Conservation (phyloP, 2,797 vertebrate species). For the Cetoscarus ocellatus region DNA sequence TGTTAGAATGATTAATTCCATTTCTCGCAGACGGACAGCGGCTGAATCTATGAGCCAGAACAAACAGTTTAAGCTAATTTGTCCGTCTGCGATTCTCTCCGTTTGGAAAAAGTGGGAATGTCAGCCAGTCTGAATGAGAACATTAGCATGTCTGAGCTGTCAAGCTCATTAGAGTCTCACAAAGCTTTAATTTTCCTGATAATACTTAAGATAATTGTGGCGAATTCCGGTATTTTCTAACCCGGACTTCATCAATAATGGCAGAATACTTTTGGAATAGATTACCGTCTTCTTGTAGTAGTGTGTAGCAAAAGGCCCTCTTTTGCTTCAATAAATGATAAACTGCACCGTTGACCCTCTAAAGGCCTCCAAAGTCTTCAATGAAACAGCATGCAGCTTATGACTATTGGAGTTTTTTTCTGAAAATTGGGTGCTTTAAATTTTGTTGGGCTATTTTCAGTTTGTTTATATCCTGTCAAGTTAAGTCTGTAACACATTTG, state of each 20-base stretch:
- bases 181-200: slow-evolving; percentile 1
- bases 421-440: too few relatives aligned
- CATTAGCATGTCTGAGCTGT: slow-evolving; percentile 45
- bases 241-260: neutral
- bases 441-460: too few relatives aligned
- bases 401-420: too few relatives aligned
- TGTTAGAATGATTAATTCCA: slow-evolving; percentile 38
- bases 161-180: slow-evolving; percentile 29
- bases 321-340: too few relatives aligned
- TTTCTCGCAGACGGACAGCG: slow-evolving; percentile 23
- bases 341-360: too few relatives aligned
- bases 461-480: too few relatives aligned
- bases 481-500: too few relatives aligned
- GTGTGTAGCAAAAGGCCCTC: neutral
- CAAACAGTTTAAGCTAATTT: slow-evolving; percentile 65
- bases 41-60: slow-evolving; percentile 46
- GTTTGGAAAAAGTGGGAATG: slow-evolving; percentile 55
- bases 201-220: neutral
- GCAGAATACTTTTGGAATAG: neutral
- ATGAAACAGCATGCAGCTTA: too few relatives aligned
- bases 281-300: neutral
- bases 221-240: neutral
- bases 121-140: slow-evolving; percentile 51
- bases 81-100: slow-evolving; percentile 49
- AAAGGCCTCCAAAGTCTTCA: too few relatives aligned